Evolutionary conservation across 2,113 vertebrate species (phyloP).

Genomic region (Aptenodytes patagonicus): DNA sequence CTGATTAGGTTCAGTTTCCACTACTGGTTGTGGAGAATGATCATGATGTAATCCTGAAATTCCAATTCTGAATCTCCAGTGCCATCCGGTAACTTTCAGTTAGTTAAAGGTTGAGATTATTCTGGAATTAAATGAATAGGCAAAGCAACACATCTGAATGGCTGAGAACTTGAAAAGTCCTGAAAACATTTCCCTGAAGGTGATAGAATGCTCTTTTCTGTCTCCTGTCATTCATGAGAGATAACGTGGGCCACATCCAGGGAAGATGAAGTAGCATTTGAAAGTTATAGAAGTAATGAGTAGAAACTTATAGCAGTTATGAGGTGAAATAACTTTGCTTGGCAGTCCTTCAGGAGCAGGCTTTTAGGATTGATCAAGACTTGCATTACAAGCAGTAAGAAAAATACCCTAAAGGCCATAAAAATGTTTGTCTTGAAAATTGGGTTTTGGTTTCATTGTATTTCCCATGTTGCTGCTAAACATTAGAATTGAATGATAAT

Average conservation of each 20-base stretch:
- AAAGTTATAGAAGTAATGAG: background rate
- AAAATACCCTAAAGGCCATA: background rate
- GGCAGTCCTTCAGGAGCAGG: slow-evolving; percentile 4
- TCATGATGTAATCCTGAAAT: background rate
- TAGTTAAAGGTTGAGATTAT: background rate
- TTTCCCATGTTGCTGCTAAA: background rate
- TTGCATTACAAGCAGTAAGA: slow-evolving; percentile 1
- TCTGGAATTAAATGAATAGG: background rate
- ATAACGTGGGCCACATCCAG: background rate
- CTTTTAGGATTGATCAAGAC: background rate
- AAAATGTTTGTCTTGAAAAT: background rate
- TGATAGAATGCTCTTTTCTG: background rate
- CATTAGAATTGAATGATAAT: background rate
- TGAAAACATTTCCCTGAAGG: background rate
- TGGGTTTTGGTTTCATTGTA: background rate
- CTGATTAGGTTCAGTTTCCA: background rate
- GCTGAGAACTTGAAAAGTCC: background rate
- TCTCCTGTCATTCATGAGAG: background rate
- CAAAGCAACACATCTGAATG: background rate
- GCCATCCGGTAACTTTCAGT: background rate
- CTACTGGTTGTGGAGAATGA: background rate
- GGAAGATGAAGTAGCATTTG: background rate
- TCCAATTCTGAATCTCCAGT: background rate
- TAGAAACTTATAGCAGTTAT: background rate
- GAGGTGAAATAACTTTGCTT: slow-evolving; percentile 15